Conservation (phyloP, 2,888 invertebrate genomes). For the Neoascia interrupta region DNA sequence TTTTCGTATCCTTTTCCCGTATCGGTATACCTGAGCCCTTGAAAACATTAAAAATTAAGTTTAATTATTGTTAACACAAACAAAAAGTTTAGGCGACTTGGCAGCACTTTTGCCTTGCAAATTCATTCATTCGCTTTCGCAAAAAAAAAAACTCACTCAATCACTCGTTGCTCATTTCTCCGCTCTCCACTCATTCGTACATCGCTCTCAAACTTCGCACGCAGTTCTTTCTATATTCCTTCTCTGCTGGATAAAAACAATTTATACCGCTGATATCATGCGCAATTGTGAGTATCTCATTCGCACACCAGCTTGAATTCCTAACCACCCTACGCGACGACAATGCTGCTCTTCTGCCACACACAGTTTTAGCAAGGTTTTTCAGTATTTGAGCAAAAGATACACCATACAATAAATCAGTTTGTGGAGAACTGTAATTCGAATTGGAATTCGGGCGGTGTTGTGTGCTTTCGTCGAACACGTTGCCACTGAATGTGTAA, state of each 20-base stretch:
- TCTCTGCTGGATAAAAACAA: slow-evolving; percentile 35
- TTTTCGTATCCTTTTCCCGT: too few species aligned
- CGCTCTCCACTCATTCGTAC: not conserved
- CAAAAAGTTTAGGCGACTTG: too few species aligned
- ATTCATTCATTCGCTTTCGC: too few species aligned
- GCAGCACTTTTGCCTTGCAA: too few species aligned
- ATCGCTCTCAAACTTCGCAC: slow-evolving; percentile 29
- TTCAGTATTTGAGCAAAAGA: slow-evolving; percentile 65
- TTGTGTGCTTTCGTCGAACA: slow-evolving; percentile 54
- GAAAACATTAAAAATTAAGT: too few species aligned
- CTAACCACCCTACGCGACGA: not conserved
- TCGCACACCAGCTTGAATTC: slow-evolving; percentile 34
- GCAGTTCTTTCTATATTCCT: slow-evolving; percentile 11
- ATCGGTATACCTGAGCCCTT: too few species aligned
- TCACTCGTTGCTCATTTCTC: not conserved
- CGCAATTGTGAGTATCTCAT: slow-evolving; percentile 47
- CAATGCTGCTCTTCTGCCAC: too few species aligned
- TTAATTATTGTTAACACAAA: too few species aligned
- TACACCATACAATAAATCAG: slow-evolving; percentile 67
- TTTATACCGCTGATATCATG: slow-evolving; percentile 40
- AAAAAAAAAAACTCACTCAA: slow-evolving; percentile 36
- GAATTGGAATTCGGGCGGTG: slow-evolving; percentile 67
- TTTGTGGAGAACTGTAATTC: slow-evolving; percentile 69
- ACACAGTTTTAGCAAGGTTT: slow-evolving; percentile 26
- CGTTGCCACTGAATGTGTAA: too few species aligned